Conservation (phyloP, 2,797 vertebrate species). For the Galago senegalensis region DNA sequence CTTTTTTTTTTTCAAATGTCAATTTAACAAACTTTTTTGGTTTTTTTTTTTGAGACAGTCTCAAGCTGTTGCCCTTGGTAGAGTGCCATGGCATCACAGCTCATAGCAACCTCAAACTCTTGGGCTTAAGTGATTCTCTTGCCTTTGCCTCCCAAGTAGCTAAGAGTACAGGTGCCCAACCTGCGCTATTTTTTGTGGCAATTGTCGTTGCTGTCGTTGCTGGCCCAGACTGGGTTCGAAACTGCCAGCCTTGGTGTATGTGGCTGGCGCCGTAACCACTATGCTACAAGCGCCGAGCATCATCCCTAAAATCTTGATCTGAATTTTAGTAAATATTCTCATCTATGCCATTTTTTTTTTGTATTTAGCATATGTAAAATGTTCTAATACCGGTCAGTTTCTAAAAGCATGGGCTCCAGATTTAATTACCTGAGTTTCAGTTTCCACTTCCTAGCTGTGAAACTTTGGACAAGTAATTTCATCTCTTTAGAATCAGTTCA, state of each 20-base stretch:
- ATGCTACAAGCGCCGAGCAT: background rate
- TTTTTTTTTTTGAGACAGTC: no score
- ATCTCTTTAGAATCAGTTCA: slow-evolving; percentile 51
- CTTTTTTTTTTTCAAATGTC: slow-evolving; percentile 26
- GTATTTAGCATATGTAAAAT: background rate
- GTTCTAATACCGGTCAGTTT: slow-evolving; percentile 57
- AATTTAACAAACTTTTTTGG: slow-evolving; percentile 13
- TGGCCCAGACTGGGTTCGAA: no score
- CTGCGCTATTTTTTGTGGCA: no score
- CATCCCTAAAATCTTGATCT: slow-evolving; percentile 30
- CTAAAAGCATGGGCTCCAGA: slow-evolving; percentile 34
- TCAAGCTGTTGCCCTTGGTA: no score
- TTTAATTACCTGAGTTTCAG: slow-evolving; percentile 42
- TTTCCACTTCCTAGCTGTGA: slow-evolving; percentile 3
- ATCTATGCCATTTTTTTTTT: slow-evolving; percentile 57
- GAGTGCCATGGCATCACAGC: no score
- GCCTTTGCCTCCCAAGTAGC: no score
- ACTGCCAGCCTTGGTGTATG: no score
- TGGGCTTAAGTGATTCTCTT: no score
- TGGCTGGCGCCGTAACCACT: no score
- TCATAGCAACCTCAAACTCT: no score
- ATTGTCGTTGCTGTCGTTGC: no score
- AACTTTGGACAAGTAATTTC: slow-evolving; percentile 51
- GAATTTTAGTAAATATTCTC: slow-evolving; percentile 17
- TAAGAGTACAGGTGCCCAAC: no score